A percentile compares a stretch with the other conserved stretches of the same genome.
These are phyloP conservation scores for Varroa destructor DNA, from an alignment of 1,140 invertebrate species.

Conservation along the genomic window DNA sequence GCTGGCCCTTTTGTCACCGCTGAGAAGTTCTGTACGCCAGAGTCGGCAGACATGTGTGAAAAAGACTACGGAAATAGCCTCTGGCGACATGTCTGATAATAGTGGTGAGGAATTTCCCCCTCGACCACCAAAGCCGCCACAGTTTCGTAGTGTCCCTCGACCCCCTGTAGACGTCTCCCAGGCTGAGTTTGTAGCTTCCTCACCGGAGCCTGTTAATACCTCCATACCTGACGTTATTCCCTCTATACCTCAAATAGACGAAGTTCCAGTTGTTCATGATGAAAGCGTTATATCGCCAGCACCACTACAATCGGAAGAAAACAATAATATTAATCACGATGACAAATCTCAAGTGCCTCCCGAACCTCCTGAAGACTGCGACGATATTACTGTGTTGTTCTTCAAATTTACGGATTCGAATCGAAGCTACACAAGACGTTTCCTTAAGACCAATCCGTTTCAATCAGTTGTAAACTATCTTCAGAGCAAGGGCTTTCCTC, in stretches of 20 bases:
- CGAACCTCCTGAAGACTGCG: slow-evolving; percentile 9
- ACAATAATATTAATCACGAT: slow-evolving; percentile 11
- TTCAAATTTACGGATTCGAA: slow-evolving; percentile 6
- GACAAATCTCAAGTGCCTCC: slow-evolving; percentile 7
- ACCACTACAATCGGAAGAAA: neutral
- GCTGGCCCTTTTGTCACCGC: neutral
- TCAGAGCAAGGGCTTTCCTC: slow-evolving; percentile 9
- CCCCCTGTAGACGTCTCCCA: neutral
- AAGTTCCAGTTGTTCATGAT: slow-evolving; percentile 7
- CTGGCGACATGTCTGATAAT: neutral
- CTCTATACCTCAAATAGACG: neutral
- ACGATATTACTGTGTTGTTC: slow-evolving; percentile 2
- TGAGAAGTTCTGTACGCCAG: slow-evolving; percentile 5
- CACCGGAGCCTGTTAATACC: neutral
- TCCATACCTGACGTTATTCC: neutral
- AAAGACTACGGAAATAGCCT: neutral
- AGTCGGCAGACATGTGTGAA: slow-evolving; percentile 19
- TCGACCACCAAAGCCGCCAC: slow-evolving; percentile 5
- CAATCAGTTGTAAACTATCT: slow-evolving; percentile 11
- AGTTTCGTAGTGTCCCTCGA: slow-evolving; percentile 3
- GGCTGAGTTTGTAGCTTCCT: neutral
- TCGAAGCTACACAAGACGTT: slow-evolving; percentile 4
- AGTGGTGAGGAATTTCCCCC: slow-evolving; percentile 4
- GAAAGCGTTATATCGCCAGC: neutral
- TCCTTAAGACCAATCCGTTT: neutral